A percentile compares a stretch with the other conserved stretches of the same genome.
phyloP scores from a whole-genome alignment of 2,113 vertebrate species.

The Apodemus speciosus region DNA sequence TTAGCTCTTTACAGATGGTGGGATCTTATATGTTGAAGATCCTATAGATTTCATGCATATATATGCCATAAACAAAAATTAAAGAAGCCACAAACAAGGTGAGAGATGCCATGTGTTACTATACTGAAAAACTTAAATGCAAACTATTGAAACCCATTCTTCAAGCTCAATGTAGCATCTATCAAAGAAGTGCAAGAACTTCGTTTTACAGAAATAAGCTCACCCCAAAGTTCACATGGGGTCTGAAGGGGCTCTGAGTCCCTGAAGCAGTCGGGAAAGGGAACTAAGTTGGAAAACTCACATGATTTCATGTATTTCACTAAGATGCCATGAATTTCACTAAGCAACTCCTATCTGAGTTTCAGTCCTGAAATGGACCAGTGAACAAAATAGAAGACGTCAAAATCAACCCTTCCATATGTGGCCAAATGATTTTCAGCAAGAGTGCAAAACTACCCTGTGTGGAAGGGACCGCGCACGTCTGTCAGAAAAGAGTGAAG shows the following conservation, averaged over 20 bases:
- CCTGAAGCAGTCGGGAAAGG: neutral
- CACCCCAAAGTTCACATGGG: neutral
- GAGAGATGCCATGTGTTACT: neutral
- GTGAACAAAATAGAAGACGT: neutral
- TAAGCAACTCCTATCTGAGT: neutral
- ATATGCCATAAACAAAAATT: neutral
- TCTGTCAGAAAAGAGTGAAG: neutral
- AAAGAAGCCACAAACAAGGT: neutral
- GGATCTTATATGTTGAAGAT: neutral
- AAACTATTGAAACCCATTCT: neutral
- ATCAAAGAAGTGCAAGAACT: neutral
- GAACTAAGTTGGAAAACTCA: neutral
- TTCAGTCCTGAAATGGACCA: neutral
- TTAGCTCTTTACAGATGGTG: neutral
- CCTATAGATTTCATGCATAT: neutral
- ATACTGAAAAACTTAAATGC: neutral
- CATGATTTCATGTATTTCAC: too few relatives aligned
- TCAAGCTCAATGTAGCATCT: neutral
- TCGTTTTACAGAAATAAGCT: neutral
- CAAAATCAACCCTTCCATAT: neutral
- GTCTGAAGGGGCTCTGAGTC: neutral
- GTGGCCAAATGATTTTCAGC: neutral
- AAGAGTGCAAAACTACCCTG: neutral
- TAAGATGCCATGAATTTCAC: neutral
- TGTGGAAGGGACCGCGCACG: neutral